A percentile compares a stretch with the other conserved stretches of the same genome.
Evolutionary conservation across 2,113 vertebrate species (phyloP).

Genomic region (Coryphaenoides rupestris): DNA sequence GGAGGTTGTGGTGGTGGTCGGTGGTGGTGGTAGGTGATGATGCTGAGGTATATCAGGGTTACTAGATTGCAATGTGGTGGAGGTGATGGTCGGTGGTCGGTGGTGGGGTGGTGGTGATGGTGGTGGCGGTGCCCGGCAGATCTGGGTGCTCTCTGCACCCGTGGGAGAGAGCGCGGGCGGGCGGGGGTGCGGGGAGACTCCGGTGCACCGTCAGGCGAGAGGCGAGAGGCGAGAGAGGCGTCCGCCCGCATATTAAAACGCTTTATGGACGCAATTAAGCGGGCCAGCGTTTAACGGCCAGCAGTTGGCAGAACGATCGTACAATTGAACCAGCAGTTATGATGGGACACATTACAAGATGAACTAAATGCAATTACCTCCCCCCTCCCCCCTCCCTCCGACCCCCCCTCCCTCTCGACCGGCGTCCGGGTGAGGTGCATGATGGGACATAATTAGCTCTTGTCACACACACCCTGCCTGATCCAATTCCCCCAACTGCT

Average conservation of each 20-base stretch:
- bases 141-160: slow-evolving; percentile 77
- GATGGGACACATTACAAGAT: slow-evolving; percentile 89
- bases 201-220: too few species aligned
- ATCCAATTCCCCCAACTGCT: slow-evolving; percentile 58
- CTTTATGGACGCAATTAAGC: slow-evolving; percentile 98
- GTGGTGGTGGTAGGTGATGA: too few species aligned
- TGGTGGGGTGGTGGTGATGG: slow-evolving; percentile 21
- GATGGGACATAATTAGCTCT: slow-evolving; percentile 94
- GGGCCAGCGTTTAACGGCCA: slow-evolving; percentile 86
- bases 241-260: slow-evolving; percentile 94
- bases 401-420: too few species aligned
- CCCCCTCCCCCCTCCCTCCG: slow-evolving; percentile 72
- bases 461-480: slow-evolving; percentile 82
- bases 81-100: too few species aligned
- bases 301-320: slow-evolving; percentile 89
- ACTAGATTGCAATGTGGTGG: too few species aligned
- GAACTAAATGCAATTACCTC: slow-evolving; percentile 96
- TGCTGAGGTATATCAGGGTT: too few species aligned
- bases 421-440: slow-evolving; percentile 71
- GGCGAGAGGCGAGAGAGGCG: slow-evolving; percentile 65
- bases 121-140: slow-evolving; percentile 75
- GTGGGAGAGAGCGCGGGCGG: too few species aligned
- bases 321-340: slow-evolving; percentile 98
- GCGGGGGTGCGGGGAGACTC: too few species aligned
- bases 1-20: too few species aligned